A percentile compares a stretch with the other conserved stretches of the same genome.
Conservation (phyloP, 2,113 vertebrate species). For the Calyptomena viridis region DNA sequence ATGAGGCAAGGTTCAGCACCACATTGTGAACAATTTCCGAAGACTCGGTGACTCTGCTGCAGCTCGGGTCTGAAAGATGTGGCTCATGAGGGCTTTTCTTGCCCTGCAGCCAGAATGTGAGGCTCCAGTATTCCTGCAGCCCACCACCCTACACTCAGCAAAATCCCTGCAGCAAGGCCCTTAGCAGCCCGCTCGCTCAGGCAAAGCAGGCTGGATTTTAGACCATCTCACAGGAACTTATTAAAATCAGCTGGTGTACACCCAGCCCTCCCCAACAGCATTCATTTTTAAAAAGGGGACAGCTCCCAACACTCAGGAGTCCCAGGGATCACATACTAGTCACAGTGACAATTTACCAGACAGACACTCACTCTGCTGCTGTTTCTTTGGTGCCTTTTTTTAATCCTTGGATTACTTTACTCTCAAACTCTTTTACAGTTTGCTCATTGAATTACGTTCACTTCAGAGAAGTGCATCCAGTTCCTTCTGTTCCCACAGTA, state of each 20-base stretch:
- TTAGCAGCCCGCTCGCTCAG: fast-evolving
- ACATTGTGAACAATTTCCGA: conserved; percentile 35
- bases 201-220: not conserved
- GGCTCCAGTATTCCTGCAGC: not conserved
- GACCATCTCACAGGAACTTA: not conserved
- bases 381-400: not conserved
- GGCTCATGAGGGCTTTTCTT: not conserved
- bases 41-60: not conserved
- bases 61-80: not conserved
- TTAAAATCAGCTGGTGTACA: not conserved
- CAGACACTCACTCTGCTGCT: not conserved
- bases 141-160: fast-evolving
- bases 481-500: conserved; percentile 52
- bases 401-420: conserved; percentile 37
- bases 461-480: conserved; percentile 14
- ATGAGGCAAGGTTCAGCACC: conserved; percentile 1
- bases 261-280: not conserved
- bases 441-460: conserved; percentile 50
- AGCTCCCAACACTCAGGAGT: not conserved
- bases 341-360: not conserved
- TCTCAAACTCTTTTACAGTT: conserved; percentile 35
- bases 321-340: not conserved
- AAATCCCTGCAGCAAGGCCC: not conserved
- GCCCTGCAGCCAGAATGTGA: fast-evolving
- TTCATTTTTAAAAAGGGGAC: not conserved